A percentile compares a stretch with the other conserved stretches of the same genome.
Evolutionary conservation across 2,113 vertebrate species (phyloP).

Genomic region (Mugil cephalus): DNA sequence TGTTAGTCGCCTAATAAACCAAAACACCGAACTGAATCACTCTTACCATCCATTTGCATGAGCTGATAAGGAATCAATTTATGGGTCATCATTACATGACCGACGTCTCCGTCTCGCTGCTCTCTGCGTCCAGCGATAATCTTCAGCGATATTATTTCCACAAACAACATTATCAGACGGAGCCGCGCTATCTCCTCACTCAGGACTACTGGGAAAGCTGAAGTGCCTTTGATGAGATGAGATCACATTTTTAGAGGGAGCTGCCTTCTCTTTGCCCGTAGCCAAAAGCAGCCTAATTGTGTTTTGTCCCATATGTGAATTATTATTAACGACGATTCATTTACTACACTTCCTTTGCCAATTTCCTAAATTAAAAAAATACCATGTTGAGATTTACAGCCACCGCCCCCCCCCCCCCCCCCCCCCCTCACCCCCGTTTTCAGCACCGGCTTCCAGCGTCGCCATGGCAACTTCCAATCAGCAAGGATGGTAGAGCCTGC

Average conservation of each 20-base stretch:
- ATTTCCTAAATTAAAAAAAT: conserved; percentile 85
- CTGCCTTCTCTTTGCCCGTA: conserved; percentile 78
- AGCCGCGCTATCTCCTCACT: conserved; percentile 62
- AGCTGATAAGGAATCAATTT: conserved; percentile 69
- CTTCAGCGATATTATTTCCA: conserved; percentile 75
- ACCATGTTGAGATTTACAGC: conserved; percentile 81
- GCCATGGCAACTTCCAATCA: conserved; percentile 85
- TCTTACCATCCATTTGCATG: conserved; percentile 37
- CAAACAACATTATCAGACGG: conserved; percentile 73
- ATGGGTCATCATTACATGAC: conserved; percentile 56
- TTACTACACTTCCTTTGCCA: conserved; percentile 84
- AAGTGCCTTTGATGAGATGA: conserved; percentile 83
- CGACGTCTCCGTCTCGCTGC: conserved; percentile 66
- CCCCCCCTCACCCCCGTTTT: conserved; percentile 53
- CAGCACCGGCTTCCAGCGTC: conserved; percentile 77
- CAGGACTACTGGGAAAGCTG: conserved; percentile 76
- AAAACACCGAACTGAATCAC: conserved; percentile 42
- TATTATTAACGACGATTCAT: conserved; percentile 86
- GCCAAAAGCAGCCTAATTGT: conserved; percentile 82
- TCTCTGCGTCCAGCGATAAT: conserved; percentile 65
- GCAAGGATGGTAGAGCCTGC: conserved; percentile 73
- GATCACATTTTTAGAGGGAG: conserved; percentile 75
- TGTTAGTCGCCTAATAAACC: conserved; percentile 48
- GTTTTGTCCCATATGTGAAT: conserved; percentile 84
- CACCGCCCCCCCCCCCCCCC: conserved; percentile 28